A percentile compares a stretch with the other conserved stretches of the same genome.
Evolutionary conservation across 1,140 invertebrate genomes (phyloP).

Genomic region (Panagrolaimus sp.): DNA sequence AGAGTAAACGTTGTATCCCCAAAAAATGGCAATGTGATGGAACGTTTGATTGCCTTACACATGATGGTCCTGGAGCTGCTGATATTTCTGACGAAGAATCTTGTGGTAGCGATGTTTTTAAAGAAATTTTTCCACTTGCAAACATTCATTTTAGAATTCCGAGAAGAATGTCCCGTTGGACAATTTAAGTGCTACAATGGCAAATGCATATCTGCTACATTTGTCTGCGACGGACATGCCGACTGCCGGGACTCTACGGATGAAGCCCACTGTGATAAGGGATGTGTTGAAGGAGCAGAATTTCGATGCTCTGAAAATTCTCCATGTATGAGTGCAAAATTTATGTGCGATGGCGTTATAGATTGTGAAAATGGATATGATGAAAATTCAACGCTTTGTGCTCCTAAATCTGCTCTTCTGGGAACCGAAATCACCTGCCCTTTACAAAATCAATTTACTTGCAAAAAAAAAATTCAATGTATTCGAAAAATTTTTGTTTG

Average conservation of each 20-base stretch:
- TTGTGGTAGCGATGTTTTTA: slow-evolving; percentile 2
- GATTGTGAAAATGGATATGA: not conserved
- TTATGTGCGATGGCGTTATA: not conserved
- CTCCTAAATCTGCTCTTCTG: slow-evolving; percentile 62
- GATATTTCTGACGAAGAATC: slow-evolving; percentile 43
- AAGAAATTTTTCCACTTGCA: too few relatives aligned
- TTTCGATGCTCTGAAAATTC: not conserved
- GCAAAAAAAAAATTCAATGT: slow-evolving; percentile 65
- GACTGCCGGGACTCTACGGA: not conserved
- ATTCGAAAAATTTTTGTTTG: slow-evolving; percentile 74
- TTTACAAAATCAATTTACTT: slow-evolving; percentile 2
- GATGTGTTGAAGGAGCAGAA: not conserved
- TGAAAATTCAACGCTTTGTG: slow-evolving; percentile 36
- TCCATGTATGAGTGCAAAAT: not conserved
- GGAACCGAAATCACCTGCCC: not conserved
- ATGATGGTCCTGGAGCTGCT: slow-evolving; percentile 56
- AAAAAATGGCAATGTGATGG: slow-evolving; percentile 54
- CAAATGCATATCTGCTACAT: slow-evolving; percentile 50
- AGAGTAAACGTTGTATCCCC: slow-evolving; percentile 61
- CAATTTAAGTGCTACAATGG: slow-evolving; percentile 60
- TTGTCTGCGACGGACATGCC: not conserved
- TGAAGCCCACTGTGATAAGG: not conserved
- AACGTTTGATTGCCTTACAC: slow-evolving; percentile 50
- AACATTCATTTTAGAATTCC: slow-evolving; percentile 45
- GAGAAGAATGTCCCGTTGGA: slow-evolving; percentile 47